A percentile compares a stretch with the other conserved stretches of the same genome.
Evolutionary conservation across 2,888 invertebrate species (phyloP).

Genomic region (Drosophila mulleri): DNA sequence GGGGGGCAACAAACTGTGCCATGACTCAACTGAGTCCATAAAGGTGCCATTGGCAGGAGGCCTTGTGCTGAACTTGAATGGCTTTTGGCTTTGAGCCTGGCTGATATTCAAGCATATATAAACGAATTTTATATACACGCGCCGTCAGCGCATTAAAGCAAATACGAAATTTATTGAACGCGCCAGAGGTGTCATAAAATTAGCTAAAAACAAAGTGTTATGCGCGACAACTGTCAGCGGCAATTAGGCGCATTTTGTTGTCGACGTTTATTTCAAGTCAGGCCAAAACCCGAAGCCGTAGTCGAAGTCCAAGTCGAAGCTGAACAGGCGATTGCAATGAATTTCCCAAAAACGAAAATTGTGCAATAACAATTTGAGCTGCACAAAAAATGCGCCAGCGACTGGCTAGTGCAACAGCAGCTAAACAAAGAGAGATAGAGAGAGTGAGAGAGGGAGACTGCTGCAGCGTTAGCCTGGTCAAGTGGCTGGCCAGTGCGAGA

Average conservation of each 20-base stretch:
- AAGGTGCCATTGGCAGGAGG: conserved; percentile 14
- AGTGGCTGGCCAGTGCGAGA: conserved; percentile 7
- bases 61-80: conserved; percentile 31
- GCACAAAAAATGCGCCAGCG: conserved; percentile 79
- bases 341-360: conserved; percentile 66
- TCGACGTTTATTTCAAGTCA: conserved; percentile 52
- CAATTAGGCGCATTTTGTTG: conserved; percentile 78
- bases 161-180: conserved; percentile 34
- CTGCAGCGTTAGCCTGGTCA: conserved; percentile 31
- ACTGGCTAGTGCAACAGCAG: conserved; percentile 52
- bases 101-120: conserved; percentile 1
- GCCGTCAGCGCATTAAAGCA: conserved; percentile 18
- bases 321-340: conserved; percentile 61
- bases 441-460: conserved; percentile 46
- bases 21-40: conserved; percentile 29
- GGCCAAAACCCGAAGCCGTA: neutral
- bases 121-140: conserved; percentile 6
- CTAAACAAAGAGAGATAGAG: conserved; percentile 54
- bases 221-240: conserved; percentile 69
- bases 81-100: conserved; percentile 12
- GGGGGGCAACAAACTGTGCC: conserved; percentile 52
- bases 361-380: conserved; percentile 83
- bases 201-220: conserved; percentile 76
- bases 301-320: too few relatives aligned
- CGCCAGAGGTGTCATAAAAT: conserved; percentile 61